Evolutionary conservation across 2,797 vertebrate genomes (phyloP), one percentile per base, ranked within the genome.

Genomic region (Enoplosus armatus): DNA sequence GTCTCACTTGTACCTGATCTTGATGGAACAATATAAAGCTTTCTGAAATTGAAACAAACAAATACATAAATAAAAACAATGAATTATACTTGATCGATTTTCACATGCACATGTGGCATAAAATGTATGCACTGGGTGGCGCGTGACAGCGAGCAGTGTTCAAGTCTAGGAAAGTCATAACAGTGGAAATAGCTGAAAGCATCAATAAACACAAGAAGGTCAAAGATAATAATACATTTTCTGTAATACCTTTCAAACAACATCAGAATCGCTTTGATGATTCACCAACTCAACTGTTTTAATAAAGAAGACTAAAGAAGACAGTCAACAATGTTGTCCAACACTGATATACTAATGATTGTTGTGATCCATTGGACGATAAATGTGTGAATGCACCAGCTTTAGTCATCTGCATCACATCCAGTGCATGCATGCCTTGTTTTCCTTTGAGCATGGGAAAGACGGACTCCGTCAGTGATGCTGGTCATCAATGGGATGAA

Each of bases 31-130:
- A 27, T 31, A 33, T 50, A 15, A 12, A 27, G 6, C 11, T 54
- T 41, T 76, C 45, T 41, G 37, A 18, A 35, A 56, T 59, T 47
- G 37, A 50, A 55, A 70, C n/a, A 67, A 70, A 35, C 2, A 33
- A 43, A 45, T 1, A 6, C 6, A 37, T 37, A 37, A 31, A n/a
- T n/a, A n/a, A 37, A 41, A 43, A 37, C 0, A 27, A 6, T n/a
- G 11, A 33, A 7, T 51, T 47, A 33, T 16, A 29, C 15, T 3
- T 53, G 27, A 45, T 55, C 3, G 45, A n/a, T n/a, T n/a, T n/a
- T n/a, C n/a, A n/a, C n/a, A n/a, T 31, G 31, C 45, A 27, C 26
- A 56, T 41, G 10, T 14, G 22, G 26, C 26, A 31, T 5, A 1
- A 26, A 54, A 33, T 27, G 2, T 24, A 5, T 39, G 29, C 47